These are phyloP conservation scores for Urocyon cinereoargenteus DNA, from an alignment of 2,797 vertebrate species.

Conservation along the genomic window DNA sequence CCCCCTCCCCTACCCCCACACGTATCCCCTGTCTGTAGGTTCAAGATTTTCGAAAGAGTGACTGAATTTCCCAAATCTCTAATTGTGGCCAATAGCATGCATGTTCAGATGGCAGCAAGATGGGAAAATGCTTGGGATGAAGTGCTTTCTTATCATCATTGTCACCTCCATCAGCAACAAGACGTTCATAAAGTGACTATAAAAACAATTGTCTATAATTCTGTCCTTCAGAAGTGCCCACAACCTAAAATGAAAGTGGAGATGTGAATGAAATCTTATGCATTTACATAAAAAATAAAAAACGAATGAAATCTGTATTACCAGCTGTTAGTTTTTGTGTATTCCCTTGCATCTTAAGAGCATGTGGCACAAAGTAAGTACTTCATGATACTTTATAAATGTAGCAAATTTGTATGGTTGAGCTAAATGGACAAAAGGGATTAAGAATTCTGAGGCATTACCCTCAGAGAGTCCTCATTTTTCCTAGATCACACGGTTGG, in stretches of 20 bases:
- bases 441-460: not conserved
- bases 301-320: not conserved
- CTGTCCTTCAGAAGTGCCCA: not conserved
- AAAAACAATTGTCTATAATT: not conserved
- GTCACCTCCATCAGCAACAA: not conserved
- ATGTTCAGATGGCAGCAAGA: not conserved
- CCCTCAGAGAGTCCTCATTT: not conserved
- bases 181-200: not conserved
- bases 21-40: not conserved
- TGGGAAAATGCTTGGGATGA: not conserved
- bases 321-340: not conserved
- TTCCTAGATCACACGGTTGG: not conserved
- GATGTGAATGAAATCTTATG: not conserved
- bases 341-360: not conserved
- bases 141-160: not conserved
- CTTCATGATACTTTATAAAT: not conserved
- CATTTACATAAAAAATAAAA: constrained; percentile 17
- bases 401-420: not conserved
- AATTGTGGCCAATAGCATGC: not conserved
- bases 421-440: not conserved
- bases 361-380: not conserved
- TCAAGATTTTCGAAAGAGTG: not conserved
- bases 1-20: not conserved
- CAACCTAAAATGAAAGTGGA: not conserved
- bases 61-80: not conserved